These are phyloP conservation scores for Dicycla oo DNA, from an alignment of 2,888 invertebrate genomes.

Conservation along the genomic window DNA sequence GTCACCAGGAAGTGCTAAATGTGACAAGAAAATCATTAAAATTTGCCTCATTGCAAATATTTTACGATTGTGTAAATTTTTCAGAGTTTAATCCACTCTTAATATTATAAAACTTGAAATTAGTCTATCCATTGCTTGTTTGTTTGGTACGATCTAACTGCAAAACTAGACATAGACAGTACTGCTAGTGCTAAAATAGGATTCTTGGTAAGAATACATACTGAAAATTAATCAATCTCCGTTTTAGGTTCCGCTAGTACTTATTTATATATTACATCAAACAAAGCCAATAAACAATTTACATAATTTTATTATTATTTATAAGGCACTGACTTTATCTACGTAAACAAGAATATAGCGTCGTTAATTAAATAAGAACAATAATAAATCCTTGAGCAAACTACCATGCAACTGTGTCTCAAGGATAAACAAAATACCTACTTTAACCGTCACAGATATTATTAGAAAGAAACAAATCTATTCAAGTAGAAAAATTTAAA, in stretches of 20 bases:
- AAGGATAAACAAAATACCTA: constrained; percentile 44
- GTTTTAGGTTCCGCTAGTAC: background rate
- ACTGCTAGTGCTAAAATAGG: too few relatives aligned
- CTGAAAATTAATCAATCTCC: background rate
- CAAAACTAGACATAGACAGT: too few relatives aligned
- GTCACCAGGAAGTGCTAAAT: constrained; percentile 30
- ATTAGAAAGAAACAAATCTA: constrained; percentile 3
- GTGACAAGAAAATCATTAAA: constrained; percentile 40
- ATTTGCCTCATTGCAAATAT: constrained; percentile 17
- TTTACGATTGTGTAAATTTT: background rate
- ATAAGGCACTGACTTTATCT: constrained; percentile 10
- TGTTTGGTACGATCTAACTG: background rate
- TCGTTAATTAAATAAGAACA: constrained; percentile 53
- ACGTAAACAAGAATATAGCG: constrained; percentile 48
- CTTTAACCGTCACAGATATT: background rate
- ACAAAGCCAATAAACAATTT: constrained; percentile 16
- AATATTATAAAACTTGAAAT: background rate
- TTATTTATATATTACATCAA: background rate
- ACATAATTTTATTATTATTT: constrained; percentile 23
- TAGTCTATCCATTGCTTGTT: too few relatives aligned
- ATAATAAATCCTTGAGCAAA: constrained; percentile 43
- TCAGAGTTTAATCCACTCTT: background rate
- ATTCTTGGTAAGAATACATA: too few relatives aligned
- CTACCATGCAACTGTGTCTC: constrained; percentile 39
- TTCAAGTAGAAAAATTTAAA: background rate